Conservation (phyloP, 2,888 invertebrate genomes). For the Standfussiana lucernea region DNA sequence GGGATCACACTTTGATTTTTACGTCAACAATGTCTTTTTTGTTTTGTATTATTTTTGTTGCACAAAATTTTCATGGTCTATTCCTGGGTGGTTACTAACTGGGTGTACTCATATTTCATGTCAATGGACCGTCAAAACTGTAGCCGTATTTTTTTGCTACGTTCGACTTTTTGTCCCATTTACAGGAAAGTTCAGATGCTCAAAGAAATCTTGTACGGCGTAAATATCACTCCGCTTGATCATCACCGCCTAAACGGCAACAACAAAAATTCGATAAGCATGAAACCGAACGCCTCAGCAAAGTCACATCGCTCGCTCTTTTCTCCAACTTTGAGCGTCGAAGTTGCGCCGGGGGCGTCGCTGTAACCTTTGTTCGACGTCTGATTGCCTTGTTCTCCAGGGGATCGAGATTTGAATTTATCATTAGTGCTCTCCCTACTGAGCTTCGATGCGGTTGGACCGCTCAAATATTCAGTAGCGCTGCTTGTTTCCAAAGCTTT, state of each 20-base stretch:
- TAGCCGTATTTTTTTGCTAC: neutral
- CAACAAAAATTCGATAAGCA: conserved; percentile 59
- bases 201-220: neutral
- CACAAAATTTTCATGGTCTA: neutral
- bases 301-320: conserved; percentile 74
- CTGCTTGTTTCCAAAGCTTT: conserved; percentile 75
- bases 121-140: neutral
- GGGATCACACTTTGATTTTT: conserved; percentile 36
- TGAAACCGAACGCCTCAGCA: conserved; percentile 65
- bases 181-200: neutral
- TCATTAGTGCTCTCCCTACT: conserved; percentile 82
- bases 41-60: conserved; percentile 10
- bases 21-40: conserved; percentile 1
- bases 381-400: conserved; percentile 87
- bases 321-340: conserved; percentile 72
- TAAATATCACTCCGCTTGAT: conserved; percentile 10
- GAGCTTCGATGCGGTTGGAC: conserved; percentile 77
- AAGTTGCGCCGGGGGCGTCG: conserved; percentile 74
- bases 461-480: conserved; percentile 85
- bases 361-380: conserved; percentile 84
- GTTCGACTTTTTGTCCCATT: neutral
- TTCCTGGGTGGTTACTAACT: neutral
- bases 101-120: neutral
- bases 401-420: conserved; percentile 88
- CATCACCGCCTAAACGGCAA: conserved; percentile 32